Evolutionary conservation across 2,113 vertebrate species (phyloP).

Genomic region (Poeciliopsis turrubarensis): DNA sequence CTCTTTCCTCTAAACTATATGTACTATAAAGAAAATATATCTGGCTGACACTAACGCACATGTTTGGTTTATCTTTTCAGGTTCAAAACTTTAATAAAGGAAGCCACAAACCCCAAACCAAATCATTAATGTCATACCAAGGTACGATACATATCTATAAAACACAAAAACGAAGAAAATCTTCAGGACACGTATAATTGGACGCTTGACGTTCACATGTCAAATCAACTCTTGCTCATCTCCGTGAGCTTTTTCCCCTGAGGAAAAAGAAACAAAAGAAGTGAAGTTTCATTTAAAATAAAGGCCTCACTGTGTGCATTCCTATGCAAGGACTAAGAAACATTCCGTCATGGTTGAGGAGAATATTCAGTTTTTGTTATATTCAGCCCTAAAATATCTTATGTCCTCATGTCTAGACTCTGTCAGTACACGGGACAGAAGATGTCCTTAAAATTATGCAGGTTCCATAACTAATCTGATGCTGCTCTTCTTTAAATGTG

Average conservation of each 20-base stretch:
- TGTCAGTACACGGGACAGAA: slow-evolving; percentile 19
- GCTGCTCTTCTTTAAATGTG: slow-evolving; percentile 54
- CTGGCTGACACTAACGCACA: too few relatives aligned
- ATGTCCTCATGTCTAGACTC: slow-evolving; percentile 43
- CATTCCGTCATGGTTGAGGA: slow-evolving; percentile 41
- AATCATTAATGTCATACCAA: too few relatives aligned
- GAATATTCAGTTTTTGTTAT: slow-evolving; percentile 55
- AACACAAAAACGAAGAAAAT: neutral
- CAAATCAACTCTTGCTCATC: neutral
- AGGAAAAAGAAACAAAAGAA: neutral
- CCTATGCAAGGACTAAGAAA: slow-evolving; percentile 40
- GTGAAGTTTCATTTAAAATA: slow-evolving; percentile 1
- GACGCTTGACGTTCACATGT: neutral
- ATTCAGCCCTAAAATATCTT: slow-evolving; percentile 39
- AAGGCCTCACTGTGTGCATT: slow-evolving; percentile 22
- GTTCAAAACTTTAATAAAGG: too few relatives aligned
- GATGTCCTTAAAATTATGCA: slow-evolving; percentile 54
- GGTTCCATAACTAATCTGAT: slow-evolving; percentile 71
- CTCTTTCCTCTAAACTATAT: too few relatives aligned
- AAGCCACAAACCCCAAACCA: too few relatives aligned
- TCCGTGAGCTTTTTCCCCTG: neutral
- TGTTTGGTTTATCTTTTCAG: too few relatives aligned
- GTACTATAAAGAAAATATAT: too few relatives aligned
- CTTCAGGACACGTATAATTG: neutral
- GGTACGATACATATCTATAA: too few relatives aligned